phyloP scores from a whole-genome alignment of 2,113 vertebrate genomes.

The Catharus minimus region DNA sequence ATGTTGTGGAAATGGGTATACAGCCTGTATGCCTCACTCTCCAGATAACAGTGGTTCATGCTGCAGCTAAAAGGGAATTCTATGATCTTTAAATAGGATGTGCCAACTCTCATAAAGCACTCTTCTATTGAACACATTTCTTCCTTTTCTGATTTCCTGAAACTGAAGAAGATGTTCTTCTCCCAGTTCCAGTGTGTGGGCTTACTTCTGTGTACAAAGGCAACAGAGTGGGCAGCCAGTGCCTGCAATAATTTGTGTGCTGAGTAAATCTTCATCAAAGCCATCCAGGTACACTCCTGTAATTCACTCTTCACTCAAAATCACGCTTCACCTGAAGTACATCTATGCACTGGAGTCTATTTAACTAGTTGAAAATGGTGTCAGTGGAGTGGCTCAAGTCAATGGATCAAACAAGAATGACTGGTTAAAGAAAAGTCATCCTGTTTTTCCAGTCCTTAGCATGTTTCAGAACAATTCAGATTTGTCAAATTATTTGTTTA shows the following conservation, averaged over 20 bases:
- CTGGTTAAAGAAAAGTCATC: neutral
- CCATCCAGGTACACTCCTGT: neutral
- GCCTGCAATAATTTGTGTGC: neutral
- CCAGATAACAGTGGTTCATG: neutral
- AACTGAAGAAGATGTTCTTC: neutral
- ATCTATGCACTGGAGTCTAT: neutral
- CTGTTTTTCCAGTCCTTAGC: neutral
- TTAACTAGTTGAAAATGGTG: neutral
- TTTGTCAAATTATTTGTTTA: neutral
- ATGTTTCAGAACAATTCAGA: neutral
- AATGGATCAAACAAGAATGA: neutral
- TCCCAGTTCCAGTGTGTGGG: neutral
- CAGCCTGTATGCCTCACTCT: neutral
- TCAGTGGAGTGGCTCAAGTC: neutral
- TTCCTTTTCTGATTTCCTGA: neutral
- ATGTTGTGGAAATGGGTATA: neutral
- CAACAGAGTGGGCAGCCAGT: neutral
- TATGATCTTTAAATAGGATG: neutral
- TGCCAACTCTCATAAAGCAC: neutral
- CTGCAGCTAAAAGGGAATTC: neutral
- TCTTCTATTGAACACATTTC: neutral
- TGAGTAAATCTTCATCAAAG: neutral
- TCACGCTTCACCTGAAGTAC: neutral
- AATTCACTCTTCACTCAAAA: neutral
- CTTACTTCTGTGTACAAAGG: neutral